Evolutionary conservation across 2,797 vertebrate species (phyloP), one percentile per base, ranked within the genome.

Genomic region (Gymnothorax javanicus): DNA sequence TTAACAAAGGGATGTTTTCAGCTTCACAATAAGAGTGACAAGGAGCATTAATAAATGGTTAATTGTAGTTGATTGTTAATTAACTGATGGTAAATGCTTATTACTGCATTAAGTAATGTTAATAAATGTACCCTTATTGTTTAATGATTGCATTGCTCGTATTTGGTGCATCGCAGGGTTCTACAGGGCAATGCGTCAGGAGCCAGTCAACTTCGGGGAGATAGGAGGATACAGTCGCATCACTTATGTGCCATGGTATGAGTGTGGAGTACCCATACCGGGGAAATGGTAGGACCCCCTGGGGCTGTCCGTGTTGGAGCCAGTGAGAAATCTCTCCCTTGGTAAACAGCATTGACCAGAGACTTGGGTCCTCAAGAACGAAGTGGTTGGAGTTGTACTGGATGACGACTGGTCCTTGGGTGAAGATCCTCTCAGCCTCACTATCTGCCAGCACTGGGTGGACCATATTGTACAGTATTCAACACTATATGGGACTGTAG

Each of bases 211-310:
- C 50, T 97, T 97, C 84, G 96, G 96, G 84, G 95, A 96, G 81
- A 97, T 97, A 58, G 96, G 96, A 0, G 95, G 95, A 23, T 91
- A 94, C 43, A 95, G 96, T 3, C 95, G 95, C 56, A 96, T 94
- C 82, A 96, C 93, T 87, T 97, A 97, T 0, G 96, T 97, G 12
- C 94, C 95, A 81, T 97, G 96, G 96, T 97, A 97, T 3, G 96
- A 97, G 91, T 97, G 96, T 0, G 96, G 96, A 62, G 96, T 95
- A 0, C 93, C 96, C 0, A 96, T 97, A 87, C 96, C 96, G 58
- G 96, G 96, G 82, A 96, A 97, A 89, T 97, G 96, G 96, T 96
- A 96, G 91, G 83, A n/a, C 81, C 3, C 52, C 15, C 20, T 43
- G 52, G 25, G 27, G 43, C 54, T 27, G 73, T 84, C 59, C 25